A percentile compares a stretch with the other conserved stretches of the same genome.
phyloP scores from a whole-genome alignment of 2,797 vertebrate species.

The Eulemur rubriventer region DNA sequence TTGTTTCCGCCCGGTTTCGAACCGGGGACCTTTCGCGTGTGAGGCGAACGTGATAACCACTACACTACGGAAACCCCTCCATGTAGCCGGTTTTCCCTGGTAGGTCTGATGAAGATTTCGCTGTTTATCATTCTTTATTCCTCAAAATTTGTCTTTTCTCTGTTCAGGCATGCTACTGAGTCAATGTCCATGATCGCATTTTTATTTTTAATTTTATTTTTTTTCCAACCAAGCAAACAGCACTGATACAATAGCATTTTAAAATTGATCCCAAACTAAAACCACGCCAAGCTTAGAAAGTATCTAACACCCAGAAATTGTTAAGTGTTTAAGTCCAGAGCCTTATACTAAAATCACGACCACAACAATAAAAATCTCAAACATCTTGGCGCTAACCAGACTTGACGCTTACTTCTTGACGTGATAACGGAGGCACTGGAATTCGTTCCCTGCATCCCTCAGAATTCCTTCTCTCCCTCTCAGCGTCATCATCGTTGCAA shows the following conservation, averaged over 20 bases:
- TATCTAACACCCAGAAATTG: background rate
- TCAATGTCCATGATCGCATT: background rate
- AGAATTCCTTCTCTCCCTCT: background rate
- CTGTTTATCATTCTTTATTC: accelerated
- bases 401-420: background rate
- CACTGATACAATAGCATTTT: background rate
- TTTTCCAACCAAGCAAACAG: too few relatives aligned
- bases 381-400: background rate
- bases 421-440: background rate
- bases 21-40: slow-evolving; percentile 88
- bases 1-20: slow-evolving; percentile 88
- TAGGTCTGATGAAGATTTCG: accelerated
- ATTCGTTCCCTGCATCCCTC: background rate
- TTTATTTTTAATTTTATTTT: background rate
- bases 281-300: background rate
- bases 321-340: background rate
- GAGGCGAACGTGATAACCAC: slow-evolving; percentile 90
- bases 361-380: background rate
- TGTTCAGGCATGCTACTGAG: too few relatives aligned
- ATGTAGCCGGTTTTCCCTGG: accelerated
- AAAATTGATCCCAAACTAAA: background rate
- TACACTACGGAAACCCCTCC: slow-evolving; percentile 87
- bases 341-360: too few relatives aligned
- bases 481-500: background rate
- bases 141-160: background rate